Evolutionary conservation across 2,797 vertebrate genomes (phyloP).

Genomic region (Aldrovandia affinis): DNA sequence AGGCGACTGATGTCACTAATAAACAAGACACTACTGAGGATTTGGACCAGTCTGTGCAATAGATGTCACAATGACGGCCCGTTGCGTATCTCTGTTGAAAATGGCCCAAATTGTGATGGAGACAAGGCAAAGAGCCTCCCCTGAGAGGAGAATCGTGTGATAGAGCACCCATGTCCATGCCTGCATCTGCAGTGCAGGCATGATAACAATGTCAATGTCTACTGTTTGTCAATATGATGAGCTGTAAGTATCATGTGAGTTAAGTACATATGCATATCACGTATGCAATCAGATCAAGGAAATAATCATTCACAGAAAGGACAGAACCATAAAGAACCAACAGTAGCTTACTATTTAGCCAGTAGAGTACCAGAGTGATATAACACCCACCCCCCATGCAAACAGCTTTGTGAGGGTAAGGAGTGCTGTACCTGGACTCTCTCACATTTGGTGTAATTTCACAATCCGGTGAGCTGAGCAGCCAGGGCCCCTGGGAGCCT

Average conservation of each 20-base stretch:
- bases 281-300: neutral
- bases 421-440: conserved; percentile 3
- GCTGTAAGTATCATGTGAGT: neutral
- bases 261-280: neutral
- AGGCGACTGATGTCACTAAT: neutral
- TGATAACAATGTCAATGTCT: neutral
- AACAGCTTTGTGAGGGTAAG: neutral
- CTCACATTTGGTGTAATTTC: neutral
- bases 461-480: neutral
- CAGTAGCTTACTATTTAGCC: neutral
- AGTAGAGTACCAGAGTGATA: neutral
- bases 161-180: neutral
- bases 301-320: neutral
- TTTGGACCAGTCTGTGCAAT: neutral
- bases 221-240: neutral
- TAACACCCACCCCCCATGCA: neutral
- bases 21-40: neutral
- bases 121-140: neutral
- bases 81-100: neutral
- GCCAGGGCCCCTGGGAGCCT: neutral
- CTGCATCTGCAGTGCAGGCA: neutral
- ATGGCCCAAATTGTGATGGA: neutral
- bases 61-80: neutral
- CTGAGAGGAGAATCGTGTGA: neutral
- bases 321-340: neutral